A percentile compares a stretch with the other conserved stretches of the same genome.
phyloP scores from a whole-genome alignment of 2,888 invertebrate species.

The Pristionchus exspectatus region DNA sequence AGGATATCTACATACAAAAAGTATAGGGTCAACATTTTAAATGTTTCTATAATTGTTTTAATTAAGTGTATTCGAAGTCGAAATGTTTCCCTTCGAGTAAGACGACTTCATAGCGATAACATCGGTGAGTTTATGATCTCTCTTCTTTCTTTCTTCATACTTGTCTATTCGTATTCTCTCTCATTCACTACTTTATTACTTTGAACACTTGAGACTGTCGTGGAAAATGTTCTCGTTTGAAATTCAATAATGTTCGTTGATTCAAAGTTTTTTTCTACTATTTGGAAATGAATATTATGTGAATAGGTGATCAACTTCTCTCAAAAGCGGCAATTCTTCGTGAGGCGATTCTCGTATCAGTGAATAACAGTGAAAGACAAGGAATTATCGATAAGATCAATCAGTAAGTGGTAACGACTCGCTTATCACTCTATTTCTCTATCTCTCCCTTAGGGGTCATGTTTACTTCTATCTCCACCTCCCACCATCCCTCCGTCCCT shows the following conservation, averaged over 20 bases:
- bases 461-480: neutral
- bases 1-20: neutral
- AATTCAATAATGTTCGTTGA: too few relatives aligned
- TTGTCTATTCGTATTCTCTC: neutral
- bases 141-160: neutral
- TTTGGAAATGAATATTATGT: neutral
- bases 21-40: neutral
- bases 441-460: slow-evolving; percentile 9
- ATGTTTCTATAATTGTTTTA: neutral
- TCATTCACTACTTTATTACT: neutral
- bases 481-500: neutral
- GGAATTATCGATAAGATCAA: slow-evolving; percentile 65
- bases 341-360: slow-evolving; percentile 70
- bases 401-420: slow-evolving; percentile 57
- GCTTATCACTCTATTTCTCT: neutral
- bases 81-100: slow-evolving; percentile 27
- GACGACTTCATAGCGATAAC: slow-evolving; percentile 9
- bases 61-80: slow-evolving; percentile 49
- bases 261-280: neutral
- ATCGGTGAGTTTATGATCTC: slow-evolving; percentile 33
- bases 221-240: too few relatives aligned
- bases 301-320: slow-evolving; percentile 5
- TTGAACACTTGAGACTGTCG: neutral
- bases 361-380: slow-evolving; percentile 66
- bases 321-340: slow-evolving; percentile 54